Evolutionary conservation across 1,140 invertebrate species (phyloP), one percentile per base, ranked within the genome.

Genomic region (Pygmarrhopalites habei): DNA sequence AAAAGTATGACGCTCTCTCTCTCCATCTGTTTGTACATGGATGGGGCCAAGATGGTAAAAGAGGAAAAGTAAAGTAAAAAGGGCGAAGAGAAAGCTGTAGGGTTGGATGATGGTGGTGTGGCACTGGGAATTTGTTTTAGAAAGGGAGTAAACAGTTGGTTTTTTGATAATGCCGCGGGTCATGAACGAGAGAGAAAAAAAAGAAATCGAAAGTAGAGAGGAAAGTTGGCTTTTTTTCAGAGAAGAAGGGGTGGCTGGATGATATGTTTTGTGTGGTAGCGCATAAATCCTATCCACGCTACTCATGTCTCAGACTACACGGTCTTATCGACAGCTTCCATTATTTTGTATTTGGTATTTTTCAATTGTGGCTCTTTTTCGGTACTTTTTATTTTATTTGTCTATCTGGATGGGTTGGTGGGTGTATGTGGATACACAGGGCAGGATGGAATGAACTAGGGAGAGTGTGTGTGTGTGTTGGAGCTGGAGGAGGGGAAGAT

Each of bases 71-170:
- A 23, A 47, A 23, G 23, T n/a, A 19, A 23, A 12, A 47, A 47
- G 23, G 44, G 19, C 44, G 39, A 25, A 19, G 7, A 58, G 21
- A 43, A 49, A 51, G 30, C 3, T 14, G 4, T 4, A 23, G 19
- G 44, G 23, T 7, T 47, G 44, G 44, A 43, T n/a, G n/a, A n/a
- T n/a, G n/a, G n/a, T n/a, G n/a, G n/a, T n/a, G n/a, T n/a, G n/a
- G 58, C 26, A 59, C 28, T 59, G 58, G 58, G 58, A 59, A 59
- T 59, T 59, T 59, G 46, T 26, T 59, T 59, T 46, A 44, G 28
- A 43, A 35, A 35, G 32, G 32, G 32, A 5, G 5, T 5, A 35
- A 35, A 35, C 32, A 35, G 32, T 35, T 35, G 32, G 32, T 35
- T 47, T 29, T 26, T 51, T 59, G 43, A 59, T 41, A 59, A 59